These are phyloP conservation scores for Ruditapes philippinarum DNA, from an alignment of 1,140 invertebrate species.

Conservation along the genomic window DNA sequence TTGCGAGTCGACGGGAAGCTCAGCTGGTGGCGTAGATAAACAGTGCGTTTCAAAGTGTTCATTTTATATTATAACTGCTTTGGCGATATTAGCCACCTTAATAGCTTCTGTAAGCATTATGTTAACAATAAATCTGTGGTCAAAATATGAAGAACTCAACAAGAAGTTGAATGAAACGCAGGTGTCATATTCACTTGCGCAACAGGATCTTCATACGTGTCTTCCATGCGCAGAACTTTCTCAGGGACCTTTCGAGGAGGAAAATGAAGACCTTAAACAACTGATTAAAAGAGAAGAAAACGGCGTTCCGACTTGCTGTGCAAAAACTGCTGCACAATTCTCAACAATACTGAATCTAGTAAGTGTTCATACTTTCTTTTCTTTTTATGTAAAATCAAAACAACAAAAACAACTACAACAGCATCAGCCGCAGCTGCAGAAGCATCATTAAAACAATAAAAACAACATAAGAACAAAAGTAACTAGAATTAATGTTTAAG, in stretches of 20 bases:
- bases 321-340: slow-evolving; percentile 24
- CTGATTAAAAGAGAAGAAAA: slow-evolving; percentile 22
- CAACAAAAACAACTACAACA: too few species aligned
- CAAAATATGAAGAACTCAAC: slow-evolving; percentile 13
- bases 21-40: background rate
- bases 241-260: slow-evolving; percentile 22
- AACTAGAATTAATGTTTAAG: too few species aligned
- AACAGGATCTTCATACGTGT: background rate
- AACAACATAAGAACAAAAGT: too few species aligned
- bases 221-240: background rate
- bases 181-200: background rate
- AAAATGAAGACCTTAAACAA: background rate
- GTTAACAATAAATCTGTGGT: background rate
- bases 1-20: background rate
- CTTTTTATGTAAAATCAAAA: too few species aligned
- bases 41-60: background rate
- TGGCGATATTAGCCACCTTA: background rate
- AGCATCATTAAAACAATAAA: too few species aligned
- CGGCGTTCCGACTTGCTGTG: background rate
- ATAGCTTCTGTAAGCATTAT: background rate
- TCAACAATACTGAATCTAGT: slow-evolving; percentile 28
- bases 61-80: background rate
- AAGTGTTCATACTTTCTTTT: background rate
- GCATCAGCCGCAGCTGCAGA: too few species aligned
- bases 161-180: background rate